A percentile compares a stretch with the other conserved stretches of the same genome.
Conservation (phyloP, 2,797 vertebrate genomes). For the Sebastes kiyomatsui region DNA sequence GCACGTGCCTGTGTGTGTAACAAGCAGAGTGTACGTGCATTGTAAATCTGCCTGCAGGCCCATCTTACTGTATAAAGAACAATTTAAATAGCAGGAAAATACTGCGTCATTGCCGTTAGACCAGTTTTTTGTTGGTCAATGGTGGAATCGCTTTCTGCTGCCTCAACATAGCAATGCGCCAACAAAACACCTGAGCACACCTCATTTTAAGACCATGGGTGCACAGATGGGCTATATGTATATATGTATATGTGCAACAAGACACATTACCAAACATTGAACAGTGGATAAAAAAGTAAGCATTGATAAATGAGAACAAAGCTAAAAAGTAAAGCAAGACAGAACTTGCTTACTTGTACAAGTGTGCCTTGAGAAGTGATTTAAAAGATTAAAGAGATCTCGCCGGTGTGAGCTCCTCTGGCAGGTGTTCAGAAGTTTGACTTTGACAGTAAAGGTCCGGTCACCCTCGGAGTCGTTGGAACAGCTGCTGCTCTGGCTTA, state of each 20-base stretch:
- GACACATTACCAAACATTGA: not conserved
- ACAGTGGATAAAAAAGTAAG: not conserved
- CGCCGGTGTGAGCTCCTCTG: slow-evolving; percentile 25
- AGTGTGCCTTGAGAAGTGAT: slow-evolving; percentile 6
- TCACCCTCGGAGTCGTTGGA: slow-evolving; percentile 19
- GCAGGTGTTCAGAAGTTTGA: slow-evolving; percentile 52
- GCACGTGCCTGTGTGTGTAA: too few species aligned
- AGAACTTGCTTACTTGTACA: not conserved
- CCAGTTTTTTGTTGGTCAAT: too few species aligned
- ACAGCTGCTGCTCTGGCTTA: slow-evolving; percentile 27
- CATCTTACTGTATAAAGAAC: too few species aligned
- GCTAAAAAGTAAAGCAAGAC: not conserved
- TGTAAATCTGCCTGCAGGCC: too few species aligned
- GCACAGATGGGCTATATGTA: not conserved
- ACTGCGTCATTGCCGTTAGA: too few species aligned
- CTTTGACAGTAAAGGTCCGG: slow-evolving; percentile 40
- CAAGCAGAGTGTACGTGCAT: too few species aligned
- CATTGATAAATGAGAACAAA: not conserved
- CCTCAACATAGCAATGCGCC: too few species aligned
- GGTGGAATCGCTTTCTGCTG: too few species aligned
- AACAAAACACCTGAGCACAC: too few species aligned
- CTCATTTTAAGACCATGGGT: too few species aligned
- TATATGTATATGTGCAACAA: not conserved
- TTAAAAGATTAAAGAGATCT: slow-evolving; percentile 39
- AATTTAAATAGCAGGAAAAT: too few species aligned